Base-by-base conservation (phyloP, 2,888 invertebrate genomes). In the Ormyrus thymus region DNA sequence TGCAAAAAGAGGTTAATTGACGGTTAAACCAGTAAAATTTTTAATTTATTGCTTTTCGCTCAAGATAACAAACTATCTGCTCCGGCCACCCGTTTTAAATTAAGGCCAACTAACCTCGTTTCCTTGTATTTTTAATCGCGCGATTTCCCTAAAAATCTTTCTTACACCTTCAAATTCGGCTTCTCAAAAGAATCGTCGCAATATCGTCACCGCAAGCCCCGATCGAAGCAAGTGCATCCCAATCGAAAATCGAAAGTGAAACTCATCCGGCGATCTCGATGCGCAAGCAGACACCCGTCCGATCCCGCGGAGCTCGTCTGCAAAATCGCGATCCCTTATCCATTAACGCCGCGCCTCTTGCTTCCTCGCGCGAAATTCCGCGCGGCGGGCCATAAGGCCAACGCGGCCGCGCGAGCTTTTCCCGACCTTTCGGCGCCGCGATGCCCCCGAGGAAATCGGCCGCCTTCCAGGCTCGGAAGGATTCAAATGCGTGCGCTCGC, bases 41-140 rank as follows among this genome's bases (percentile, higher is more conserved):
- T 70, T 75, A 75, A 79, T 65, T 75, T 75, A 79, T 11, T 50
- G 71, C 70, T 46, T 61, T 75, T 59, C 71, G 65, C 61, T 71
- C 66, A 59, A 66, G 70, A 70, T 61, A 74, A 64, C 59, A 46
- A 66, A 70, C 48, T 58, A 78, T 64, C 29, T 45, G 53, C 56
- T 68, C 61, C 15, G 62, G n/a, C 29, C 69, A n/a, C 61, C 48
- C 43, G 48, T 65, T 65, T 58, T 56, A 65, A 46, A 7, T 1
- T 43, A 66, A 79, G 71, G 51, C 79, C 75, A 71, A 76, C 79
- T 79, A 79, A 79, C 79, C 79, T 68, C 65, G 71, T 79, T 72
- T 55, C 56, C 55, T 68, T 56, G 48, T n/a, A 70, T 75, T 75
- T 48, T 61, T 66, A 79, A 79, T 75, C 45, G 58, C 46, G 9